Evolutionary conservation across 1,140 invertebrate genomes (phyloP), one percentile per base, ranked within the genome.

Genomic region (Pomacea maculata): DNA sequence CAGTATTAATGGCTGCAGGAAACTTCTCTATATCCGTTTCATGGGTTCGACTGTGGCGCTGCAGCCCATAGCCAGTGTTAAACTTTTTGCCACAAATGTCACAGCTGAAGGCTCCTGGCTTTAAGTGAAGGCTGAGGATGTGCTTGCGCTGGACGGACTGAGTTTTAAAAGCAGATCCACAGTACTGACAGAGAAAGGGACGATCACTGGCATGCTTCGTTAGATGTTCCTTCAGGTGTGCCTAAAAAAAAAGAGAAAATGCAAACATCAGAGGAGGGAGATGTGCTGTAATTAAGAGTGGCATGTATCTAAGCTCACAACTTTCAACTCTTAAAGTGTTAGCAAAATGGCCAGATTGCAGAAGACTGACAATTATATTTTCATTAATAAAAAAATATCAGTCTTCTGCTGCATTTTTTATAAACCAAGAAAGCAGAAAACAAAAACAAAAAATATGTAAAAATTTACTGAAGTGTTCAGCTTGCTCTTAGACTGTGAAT

Each of bases 151-250:
- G 92, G 0, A 92, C 91, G 2, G 90, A 88, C 45, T 89, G 87
- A 0, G 92, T 93, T 84, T 92, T 93, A 81, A 93, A 93, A 17
- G 91, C 88, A 14, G 92, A 90, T 14, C 92, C 92, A 86, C 92
- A 93, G 19, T 92, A 90, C 79, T 93, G 92, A 84, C 92, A 93
- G 25, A 92, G 86, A 82, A 90, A 92, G 11, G 90, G 87, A 19
- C 92, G 87, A n/a, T 87, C 86, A 55, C 88, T 89, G 12, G 91
- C 89, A 81, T 92, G 92, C n/a, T 90, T 90, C 21, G 90, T 86
- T 84, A 87, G 78, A 75, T 87, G 87, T 72, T 88, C 87, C 25
- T 84, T 84, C 45, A 90, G 81, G 75, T 89, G 88, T 19, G 86
- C 87, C 88, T 89, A 87, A 76, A 80, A 72, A 80, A 17, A 17